A percentile compares a stretch with the other conserved stretches of the same genome.
Evolutionary conservation across 1,140 invertebrate genomes (phyloP).

Genomic region (Sitophilus oryzae): DNA sequence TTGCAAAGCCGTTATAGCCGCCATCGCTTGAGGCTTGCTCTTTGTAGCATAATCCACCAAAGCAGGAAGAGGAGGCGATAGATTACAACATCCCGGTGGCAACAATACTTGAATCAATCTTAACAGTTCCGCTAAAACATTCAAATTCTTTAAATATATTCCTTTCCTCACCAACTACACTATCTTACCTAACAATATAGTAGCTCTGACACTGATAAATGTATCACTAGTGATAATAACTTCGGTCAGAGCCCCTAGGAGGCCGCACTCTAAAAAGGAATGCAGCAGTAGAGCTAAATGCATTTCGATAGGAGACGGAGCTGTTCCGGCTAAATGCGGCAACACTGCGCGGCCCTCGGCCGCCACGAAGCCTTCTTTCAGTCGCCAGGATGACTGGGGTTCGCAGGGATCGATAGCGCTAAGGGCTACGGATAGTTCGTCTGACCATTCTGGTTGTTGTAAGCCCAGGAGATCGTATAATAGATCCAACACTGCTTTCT

Average conservation of each 20-base stretch:
- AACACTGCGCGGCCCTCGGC: conserved; percentile 78
- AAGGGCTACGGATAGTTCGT: conserved; percentile 81
- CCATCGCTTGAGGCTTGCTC: conserved; percentile 69
- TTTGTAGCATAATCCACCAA: conserved; percentile 72
- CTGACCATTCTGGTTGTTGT: conserved; percentile 82
- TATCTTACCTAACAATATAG: conserved; percentile 69
- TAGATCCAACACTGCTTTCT: conserved; percentile 86
- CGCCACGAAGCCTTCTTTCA: conserved; percentile 88
- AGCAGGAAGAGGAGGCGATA: conserved; percentile 74
- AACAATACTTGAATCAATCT: conserved; percentile 78
- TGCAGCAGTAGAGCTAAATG: conserved; percentile 85
- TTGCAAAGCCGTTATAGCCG: conserved; percentile 71
- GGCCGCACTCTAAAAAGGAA: conserved; percentile 77
- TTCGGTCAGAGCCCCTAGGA: conserved; percentile 84
- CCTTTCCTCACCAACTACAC: too few relatives aligned
- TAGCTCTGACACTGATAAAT: conserved; percentile 83
- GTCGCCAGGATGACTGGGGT: conserved; percentile 74
- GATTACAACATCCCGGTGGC: conserved; percentile 76
- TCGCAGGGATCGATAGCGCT: conserved; percentile 79
- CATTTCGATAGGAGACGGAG: conserved; percentile 85
- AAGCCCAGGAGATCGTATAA: conserved; percentile 84
- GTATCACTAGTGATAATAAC: conserved; percentile 85
- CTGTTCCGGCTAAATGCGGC: conserved; percentile 72
- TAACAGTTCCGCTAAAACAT: conserved; percentile 63
- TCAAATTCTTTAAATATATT: too few relatives aligned